These are phyloP conservation scores for Pyrrhosoma nymphula DNA, from an alignment of 2,888 invertebrate genomes.

Conservation along the genomic window DNA sequence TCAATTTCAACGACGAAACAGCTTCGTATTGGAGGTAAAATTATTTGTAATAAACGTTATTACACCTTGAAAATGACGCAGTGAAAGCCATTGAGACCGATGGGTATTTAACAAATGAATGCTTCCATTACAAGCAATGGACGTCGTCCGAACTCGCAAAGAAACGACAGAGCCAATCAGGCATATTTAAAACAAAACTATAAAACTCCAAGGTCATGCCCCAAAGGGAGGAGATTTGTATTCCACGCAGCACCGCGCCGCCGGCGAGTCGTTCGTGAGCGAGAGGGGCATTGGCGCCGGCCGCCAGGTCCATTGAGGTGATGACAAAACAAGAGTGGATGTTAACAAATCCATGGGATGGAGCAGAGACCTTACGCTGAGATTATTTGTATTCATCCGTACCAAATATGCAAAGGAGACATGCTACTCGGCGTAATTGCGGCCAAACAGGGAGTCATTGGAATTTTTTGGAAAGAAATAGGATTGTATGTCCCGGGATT, in stretches of 20 bases:
- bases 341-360: background rate
- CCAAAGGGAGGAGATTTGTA: constrained; percentile 8
- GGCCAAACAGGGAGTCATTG: background rate
- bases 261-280: background rate
- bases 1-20: too few species aligned
- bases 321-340: background rate
- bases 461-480: background rate
- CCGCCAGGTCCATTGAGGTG: background rate
- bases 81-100: too few species aligned
- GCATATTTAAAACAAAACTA: background rate
- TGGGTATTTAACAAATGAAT: too few species aligned
- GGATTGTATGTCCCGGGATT: background rate
- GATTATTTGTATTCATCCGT: background rate
- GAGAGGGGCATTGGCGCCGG: background rate
- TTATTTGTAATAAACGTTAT: too few species aligned
- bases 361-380: background rate
- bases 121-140: too few species aligned
- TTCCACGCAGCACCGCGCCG: background rate
- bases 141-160: too few species aligned
- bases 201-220: background rate
- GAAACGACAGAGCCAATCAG: too few species aligned
- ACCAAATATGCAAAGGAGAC: background rate
- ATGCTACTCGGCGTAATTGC: background rate
- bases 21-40: too few species aligned
- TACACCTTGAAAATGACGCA: too few species aligned